Conservation (phyloP, 2,888 invertebrate genomes). For the Sacculina carcini region DNA sequence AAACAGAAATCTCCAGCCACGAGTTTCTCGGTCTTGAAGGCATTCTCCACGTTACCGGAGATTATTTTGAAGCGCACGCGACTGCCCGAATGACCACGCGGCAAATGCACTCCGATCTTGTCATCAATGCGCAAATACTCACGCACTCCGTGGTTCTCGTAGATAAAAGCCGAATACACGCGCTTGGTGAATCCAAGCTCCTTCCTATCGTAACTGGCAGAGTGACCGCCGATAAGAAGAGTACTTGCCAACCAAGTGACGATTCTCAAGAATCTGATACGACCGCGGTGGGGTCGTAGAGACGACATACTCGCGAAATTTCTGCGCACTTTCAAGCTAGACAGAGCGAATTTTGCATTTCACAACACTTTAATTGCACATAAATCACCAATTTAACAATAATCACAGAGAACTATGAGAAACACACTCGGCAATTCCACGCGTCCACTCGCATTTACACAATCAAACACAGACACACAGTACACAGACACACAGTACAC, state of each 20-base stretch:
- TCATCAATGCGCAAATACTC: slow-evolving; percentile 46
- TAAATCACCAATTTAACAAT: too few species aligned
- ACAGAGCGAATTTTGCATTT: too few species aligned
- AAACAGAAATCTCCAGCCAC: slow-evolving; percentile 85
- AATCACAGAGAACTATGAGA: too few species aligned
- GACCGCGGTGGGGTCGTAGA: too few species aligned
- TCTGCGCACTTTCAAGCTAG: not conserved
- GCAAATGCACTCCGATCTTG: slow-evolving; percentile 47
- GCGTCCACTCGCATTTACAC: too few species aligned
- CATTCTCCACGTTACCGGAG: slow-evolving; percentile 58
- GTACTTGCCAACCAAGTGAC: too few species aligned
- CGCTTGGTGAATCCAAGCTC: slow-evolving; percentile 39
- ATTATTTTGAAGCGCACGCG: slow-evolving; percentile 56
- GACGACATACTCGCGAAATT: not conserved
- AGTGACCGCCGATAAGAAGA: too few species aligned
- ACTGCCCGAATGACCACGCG: slow-evolving; percentile 18
- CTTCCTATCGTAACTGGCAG: not conserved
- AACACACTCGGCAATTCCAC: too few species aligned
- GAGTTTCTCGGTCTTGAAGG: slow-evolving; percentile 74
- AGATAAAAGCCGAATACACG: slow-evolving; percentile 62
- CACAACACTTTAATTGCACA: too few species aligned
- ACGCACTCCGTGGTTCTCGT: slow-evolving; percentile 73
- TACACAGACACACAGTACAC: too few species aligned
- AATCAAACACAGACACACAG: too few species aligned
- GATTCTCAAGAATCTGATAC: too few species aligned